A percentile compares a stretch with the other conserved stretches of the same genome.
These are phyloP conservation scores for Leucophora obtusa DNA, from an alignment of 2,888 invertebrate species.

Conservation along the genomic window DNA sequence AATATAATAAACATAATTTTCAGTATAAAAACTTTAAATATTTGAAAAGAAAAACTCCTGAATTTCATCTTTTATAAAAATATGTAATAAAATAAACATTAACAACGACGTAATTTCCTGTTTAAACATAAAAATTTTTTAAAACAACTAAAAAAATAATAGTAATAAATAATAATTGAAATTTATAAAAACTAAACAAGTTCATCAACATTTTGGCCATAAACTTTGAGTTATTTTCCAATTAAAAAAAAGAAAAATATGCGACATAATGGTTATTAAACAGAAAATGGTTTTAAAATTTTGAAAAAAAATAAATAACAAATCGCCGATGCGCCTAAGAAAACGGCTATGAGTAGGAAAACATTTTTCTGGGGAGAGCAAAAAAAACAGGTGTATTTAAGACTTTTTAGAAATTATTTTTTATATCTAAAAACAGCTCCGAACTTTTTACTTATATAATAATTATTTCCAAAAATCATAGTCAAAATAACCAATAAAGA, in stretches of 20 bases:
- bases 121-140: background rate
- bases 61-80: background rate
- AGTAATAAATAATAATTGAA: background rate
- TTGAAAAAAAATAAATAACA: too few species aligned
- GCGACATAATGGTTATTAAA: constrained; percentile 32
- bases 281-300: background rate
- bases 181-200: constrained; percentile 31
- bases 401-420: too few species aligned
- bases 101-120: background rate
- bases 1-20: too few species aligned
- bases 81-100: background rate
- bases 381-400: too few species aligned
- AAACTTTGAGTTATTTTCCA: constrained; percentile 42
- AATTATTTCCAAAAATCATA: too few species aligned
- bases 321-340: too few species aligned
- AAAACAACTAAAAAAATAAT: background rate
- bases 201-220: constrained; percentile 62
- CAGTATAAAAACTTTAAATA: background rate
- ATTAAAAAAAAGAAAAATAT: constrained; percentile 18
- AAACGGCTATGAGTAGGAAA: too few species aligned
- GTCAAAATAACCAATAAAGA: too few species aligned
- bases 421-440: too few species aligned
- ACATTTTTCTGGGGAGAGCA: too few species aligned
- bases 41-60: background rate
- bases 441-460: too few species aligned